Base-by-base conservation (phyloP, 1,140 invertebrate species). In the Ganaspis sp. region DNA sequence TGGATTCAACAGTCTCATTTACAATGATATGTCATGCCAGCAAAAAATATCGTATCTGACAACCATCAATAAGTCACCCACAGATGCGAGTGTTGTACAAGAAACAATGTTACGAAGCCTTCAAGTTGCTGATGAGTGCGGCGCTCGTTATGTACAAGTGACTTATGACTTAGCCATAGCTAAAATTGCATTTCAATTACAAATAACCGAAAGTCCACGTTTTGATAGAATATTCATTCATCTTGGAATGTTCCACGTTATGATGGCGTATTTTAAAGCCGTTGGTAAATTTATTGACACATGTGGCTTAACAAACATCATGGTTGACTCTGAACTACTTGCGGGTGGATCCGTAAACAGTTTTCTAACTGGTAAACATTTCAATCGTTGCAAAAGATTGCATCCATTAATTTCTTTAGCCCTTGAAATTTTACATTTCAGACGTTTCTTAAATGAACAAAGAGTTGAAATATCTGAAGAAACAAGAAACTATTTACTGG, bases 201-300 rank as follows among this genome's bases (percentile, higher is more conserved):
- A 12, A 9, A 5, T 15, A 1, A 42, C 40, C 1, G 40, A 42
- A 9, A 42, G 11, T 1, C 40, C 40, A 15, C 2, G 11, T 1
- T 69, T 86, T 81, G 76, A 90, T 69, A 88, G 91, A 74, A 40
- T 92, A 73, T 92, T 92, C 76, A 91, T 92, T 29, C 86, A 91
- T 79, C 75, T 92, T n/a, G 92, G 91, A 53, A 53, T 86, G 1
- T 92, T 92, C 77, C 92, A 92, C 78, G 87, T 92, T 15, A 84
- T 87, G 82, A 85, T 92, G 86, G 81, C 91, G 11, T 92, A 84
- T 79, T 92, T 92, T 74, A 92, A 90, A 83, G 89, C 88, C 0
- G 26, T 92, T 12, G 92, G 91, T n/a, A 89, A 90, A 83, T 73
- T 90, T 64, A 91, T 92, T 26, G 69, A 76, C 54, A 82, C 88